Percentiles rank a stretch among this genome's conserved stretches.
Conservation (phyloP, 2,888 invertebrate species). For the Vesta saturnalis region DNA sequence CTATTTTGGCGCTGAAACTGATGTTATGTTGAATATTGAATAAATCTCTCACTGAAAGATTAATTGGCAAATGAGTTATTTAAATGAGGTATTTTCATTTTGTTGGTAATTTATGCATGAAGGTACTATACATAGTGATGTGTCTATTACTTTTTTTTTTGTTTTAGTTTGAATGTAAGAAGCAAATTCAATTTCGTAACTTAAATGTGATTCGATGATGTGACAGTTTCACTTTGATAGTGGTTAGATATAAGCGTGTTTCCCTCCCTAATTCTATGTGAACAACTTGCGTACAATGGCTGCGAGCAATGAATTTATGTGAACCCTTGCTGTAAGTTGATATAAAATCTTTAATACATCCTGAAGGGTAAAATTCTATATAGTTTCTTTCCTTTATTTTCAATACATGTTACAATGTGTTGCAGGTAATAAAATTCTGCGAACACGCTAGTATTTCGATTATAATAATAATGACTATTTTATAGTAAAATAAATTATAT, state of each 20-base stretch:
- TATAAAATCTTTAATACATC: slow-evolving; percentile 12
- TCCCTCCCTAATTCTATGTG: slow-evolving; percentile 11
- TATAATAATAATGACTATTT: too few species aligned
- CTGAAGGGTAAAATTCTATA: slow-evolving; percentile 3
- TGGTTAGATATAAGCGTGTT: slow-evolving; percentile 5
- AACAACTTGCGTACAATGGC: slow-evolving; percentile 13
- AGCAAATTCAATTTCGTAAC: background rate
- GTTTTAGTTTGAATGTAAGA: background rate
- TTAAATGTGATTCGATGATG: slow-evolving; percentile 5
- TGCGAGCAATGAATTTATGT: slow-evolving; percentile 8
- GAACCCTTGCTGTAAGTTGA: slow-evolving; percentile 8
- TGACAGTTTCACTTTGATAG: slow-evolving; percentile 8
- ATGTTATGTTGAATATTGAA: background rate
- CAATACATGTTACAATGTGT: background rate
- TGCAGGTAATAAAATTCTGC: background rate
- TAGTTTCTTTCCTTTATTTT: background rate
- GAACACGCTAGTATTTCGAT: background rate
- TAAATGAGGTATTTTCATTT: background rate
- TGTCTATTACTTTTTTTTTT: background rate
- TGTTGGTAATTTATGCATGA: background rate
- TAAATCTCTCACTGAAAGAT: background rate
- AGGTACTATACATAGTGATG: background rate
- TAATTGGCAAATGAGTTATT: background rate
- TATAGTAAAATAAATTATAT: too few species aligned
- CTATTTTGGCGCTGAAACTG: background rate